Conservation (phyloP, 2,797 vertebrate species). For the Syngnathus acus region DNA sequence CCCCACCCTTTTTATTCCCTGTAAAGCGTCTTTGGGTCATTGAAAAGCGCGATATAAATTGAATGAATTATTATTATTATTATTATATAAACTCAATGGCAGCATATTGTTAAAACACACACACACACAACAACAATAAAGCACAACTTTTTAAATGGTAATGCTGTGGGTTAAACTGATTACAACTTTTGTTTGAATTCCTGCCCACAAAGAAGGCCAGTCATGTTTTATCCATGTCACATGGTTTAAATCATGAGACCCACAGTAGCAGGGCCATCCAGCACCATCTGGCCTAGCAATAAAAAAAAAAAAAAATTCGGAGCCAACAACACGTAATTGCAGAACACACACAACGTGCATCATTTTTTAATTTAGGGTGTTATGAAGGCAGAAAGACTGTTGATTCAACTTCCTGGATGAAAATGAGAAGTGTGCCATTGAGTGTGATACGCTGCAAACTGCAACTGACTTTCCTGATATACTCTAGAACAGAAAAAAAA, state of each 20-base stretch:
- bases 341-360: neutral
- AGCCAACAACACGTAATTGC: neutral
- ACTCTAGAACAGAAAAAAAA: neutral
- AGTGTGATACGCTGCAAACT: neutral
- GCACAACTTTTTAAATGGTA: neutral
- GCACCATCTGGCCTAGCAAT: neutral
- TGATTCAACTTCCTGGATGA: constrained; percentile 7
- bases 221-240: constrained; percentile 1
- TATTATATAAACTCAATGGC: no score
- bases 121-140: neutral
- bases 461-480: neutral
- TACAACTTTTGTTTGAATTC: neutral
- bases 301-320: neutral
- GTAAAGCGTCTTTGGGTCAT: no score
- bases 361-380: neutral
- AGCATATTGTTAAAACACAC: no score
- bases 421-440: neutral
- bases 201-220: constrained; percentile 3
- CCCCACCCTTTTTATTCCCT: no score
- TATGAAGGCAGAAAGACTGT: neutral
- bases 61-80: no score
- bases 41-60: no score
- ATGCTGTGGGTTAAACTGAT: neutral
- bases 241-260: constrained; percentile 1
- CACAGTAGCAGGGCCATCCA: neutral